These are phyloP conservation scores for Plumapathes pennacea DNA, from an alignment of 92 coral and sea anemone genomes.

Conservation along the genomic window DNA sequence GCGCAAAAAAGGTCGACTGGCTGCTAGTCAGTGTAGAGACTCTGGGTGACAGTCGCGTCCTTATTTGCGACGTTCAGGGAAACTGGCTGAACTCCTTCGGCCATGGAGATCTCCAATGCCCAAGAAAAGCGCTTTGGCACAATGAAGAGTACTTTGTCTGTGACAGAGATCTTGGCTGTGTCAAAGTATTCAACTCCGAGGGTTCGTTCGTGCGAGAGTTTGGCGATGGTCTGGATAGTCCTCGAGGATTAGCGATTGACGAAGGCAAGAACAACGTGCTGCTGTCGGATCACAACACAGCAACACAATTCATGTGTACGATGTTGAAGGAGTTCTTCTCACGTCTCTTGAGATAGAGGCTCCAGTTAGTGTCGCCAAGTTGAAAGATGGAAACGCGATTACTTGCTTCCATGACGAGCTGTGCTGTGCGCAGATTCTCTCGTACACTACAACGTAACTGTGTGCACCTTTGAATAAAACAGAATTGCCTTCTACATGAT, in stretches of 20 bases:
- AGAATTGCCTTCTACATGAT: constrained; percentile 4
- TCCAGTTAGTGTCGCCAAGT: constrained; percentile 17
- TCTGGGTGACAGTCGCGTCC: constrained; percentile 29
- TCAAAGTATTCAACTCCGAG: constrained; percentile 41
- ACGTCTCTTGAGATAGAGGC: constrained; percentile 1
- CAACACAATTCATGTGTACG: constrained; percentile 2
- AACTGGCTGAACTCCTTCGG: constrained; percentile 15
- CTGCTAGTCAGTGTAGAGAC: constrained; percentile 16
- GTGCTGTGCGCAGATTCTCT: constrained; percentile 15
- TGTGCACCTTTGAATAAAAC: too few relatives aligned
- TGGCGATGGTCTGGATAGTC: constrained; percentile 29
- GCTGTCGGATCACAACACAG: constrained; percentile 23
- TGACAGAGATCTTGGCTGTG: constrained; percentile 34
- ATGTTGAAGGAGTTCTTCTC: constrained; percentile 23
- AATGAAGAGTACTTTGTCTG: constrained; percentile 39
- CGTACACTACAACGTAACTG: too few relatives aligned
- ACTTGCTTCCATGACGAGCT: constrained; percentile 15
- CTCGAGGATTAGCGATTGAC: constrained; percentile 19
- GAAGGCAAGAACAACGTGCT: constrained; percentile 5
- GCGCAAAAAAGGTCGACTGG: not conserved
- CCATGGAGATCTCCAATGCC: constrained; percentile 31
- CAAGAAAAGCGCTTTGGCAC: constrained; percentile 38
- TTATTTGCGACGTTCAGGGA: not conserved
- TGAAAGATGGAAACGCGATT: constrained; percentile 9
- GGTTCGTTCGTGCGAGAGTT: constrained; percentile 22